Conservation (phyloP, 2,113 vertebrate species). For the Stigmatopora argus region DNA sequence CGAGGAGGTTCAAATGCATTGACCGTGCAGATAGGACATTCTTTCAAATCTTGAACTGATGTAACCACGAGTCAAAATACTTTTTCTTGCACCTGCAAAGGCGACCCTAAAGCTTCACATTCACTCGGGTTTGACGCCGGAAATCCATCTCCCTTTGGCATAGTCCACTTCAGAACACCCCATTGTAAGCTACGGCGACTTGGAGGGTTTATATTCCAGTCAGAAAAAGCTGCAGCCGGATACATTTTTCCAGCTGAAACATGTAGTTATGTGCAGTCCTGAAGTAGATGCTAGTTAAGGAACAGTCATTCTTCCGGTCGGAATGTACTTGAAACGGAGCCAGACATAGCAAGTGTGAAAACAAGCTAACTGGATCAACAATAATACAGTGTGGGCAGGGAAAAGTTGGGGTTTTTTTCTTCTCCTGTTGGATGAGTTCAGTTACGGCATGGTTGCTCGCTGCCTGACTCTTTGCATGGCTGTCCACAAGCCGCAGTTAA, state of each 20-base stretch:
- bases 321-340: no score
- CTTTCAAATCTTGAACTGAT: neutral
- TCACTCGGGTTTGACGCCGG: neutral
- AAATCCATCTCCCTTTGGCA: neutral
- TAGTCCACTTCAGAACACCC: neutral
- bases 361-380: neutral
- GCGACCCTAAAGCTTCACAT: no score
- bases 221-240: neutral
- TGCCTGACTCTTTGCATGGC: constrained; percentile 28
- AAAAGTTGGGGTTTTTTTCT: neutral
- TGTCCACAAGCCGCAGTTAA: constrained; percentile 42
- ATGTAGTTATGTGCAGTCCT: neutral
- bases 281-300: neutral
- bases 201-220: no score
- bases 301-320: neutral
- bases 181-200: neutral
- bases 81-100: neutral
- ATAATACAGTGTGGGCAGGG: neutral
- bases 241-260: neutral
- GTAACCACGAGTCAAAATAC: neutral
- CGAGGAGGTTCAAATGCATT: neutral
- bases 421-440: constrained; percentile 8
- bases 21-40: neutral
- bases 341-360: neutral
- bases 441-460: constrained; percentile 25